Percentiles rank a stretch among this genome's conserved stretches.
Evolutionary conservation across 2,797 vertebrate genomes (phyloP).

Genomic region (Otus scops): DNA sequence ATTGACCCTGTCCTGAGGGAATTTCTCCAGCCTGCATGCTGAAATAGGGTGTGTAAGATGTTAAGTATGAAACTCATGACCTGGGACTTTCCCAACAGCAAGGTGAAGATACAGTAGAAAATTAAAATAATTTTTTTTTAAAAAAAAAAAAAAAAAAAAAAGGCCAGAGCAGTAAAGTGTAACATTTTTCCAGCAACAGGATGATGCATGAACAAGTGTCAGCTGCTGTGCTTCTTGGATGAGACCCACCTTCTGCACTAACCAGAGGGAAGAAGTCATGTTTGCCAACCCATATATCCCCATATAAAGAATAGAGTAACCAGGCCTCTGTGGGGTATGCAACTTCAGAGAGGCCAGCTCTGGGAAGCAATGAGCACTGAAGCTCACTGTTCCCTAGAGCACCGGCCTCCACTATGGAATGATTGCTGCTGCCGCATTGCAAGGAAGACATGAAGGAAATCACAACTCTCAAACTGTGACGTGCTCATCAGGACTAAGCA

Average conservation of each 20-base stretch:
- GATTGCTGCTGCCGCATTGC: not conserved
- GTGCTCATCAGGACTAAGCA: rapidly evolving
- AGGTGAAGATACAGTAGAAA: not conserved
- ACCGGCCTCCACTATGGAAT: not conserved
- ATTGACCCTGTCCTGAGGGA: not conserved
- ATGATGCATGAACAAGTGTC: not conserved
- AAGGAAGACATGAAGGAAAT: not conserved
- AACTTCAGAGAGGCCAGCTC: not conserved
- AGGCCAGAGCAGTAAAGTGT: not conserved
- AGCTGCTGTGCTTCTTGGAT: not conserved
- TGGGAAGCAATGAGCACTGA: not conserved
- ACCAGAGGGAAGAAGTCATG: not conserved
- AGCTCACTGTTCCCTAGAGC: not conserved
- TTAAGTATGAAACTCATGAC: not conserved
- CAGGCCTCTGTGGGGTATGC: not conserved
- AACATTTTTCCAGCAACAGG: not conserved
- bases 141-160: rapidly evolving
- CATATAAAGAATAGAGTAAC: not conserved
- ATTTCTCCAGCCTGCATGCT: not conserved
- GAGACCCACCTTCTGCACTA: not conserved
- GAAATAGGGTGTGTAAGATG: not conserved
- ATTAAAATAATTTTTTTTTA: not conserved
- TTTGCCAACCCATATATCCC: not conserved
- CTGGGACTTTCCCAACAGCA: not conserved
- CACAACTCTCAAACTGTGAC: not conserved